Conservation (phyloP, 2,888 invertebrate genomes). For the Platycheirus albimanus region DNA sequence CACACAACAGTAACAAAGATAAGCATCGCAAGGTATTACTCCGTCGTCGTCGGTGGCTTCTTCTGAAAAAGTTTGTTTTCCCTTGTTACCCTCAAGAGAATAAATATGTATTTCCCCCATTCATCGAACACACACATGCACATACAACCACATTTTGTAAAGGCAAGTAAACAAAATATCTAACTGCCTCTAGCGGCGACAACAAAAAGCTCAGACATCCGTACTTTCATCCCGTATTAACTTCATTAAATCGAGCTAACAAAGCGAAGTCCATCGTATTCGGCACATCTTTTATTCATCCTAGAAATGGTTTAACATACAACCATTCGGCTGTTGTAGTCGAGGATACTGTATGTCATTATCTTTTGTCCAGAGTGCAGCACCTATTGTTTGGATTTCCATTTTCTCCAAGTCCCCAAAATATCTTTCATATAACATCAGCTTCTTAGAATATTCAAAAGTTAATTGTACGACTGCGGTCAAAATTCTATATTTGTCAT, state of each 20-base stretch:
- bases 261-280: constrained; percentile 33
- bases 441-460: constrained; percentile 10
- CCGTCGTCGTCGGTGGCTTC: not conserved
- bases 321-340: constrained; percentile 6
- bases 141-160: constrained; percentile 3
- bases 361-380: constrained; percentile 37
- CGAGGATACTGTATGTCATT: constrained; percentile 43
- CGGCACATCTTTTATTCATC: constrained; percentile 22
- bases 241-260: constrained; percentile 52
- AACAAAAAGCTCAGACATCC: constrained; percentile 51
- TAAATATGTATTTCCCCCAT: constrained; percentile 15
- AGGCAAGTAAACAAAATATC: constrained; percentile 48
- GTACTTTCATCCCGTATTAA: constrained; percentile 35
- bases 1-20: not conserved
- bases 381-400: constrained; percentile 42
- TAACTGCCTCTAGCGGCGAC: constrained; percentile 38
- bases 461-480: constrained; percentile 26
- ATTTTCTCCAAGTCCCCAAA: constrained; percentile 35
- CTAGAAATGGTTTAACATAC: constrained; percentile 9
- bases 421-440: constrained; percentile 28
- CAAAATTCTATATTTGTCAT: constrained; percentile 36
- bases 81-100: not conserved
- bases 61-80: constrained; percentile 18
- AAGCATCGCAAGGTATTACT: constrained; percentile 14
- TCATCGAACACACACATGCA: not conserved